Conservation (phyloP, 2,888 invertebrate genomes). For the Xylocampa areola region DNA sequence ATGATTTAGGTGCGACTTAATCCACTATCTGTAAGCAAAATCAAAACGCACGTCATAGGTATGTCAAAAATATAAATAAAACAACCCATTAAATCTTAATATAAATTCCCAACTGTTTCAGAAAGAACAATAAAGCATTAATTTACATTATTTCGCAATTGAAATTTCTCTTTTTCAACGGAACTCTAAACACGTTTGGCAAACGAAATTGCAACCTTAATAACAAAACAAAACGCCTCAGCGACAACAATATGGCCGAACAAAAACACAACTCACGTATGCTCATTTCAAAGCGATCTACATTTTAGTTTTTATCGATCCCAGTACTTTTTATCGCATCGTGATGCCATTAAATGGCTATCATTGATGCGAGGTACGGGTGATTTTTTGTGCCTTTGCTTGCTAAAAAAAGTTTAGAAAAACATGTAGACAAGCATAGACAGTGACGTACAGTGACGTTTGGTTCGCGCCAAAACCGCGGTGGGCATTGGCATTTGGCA, state of each 20-base stretch:
- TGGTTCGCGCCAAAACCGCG: conserved; percentile 50
- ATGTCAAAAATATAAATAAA: conserved; percentile 9
- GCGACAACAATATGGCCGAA: conserved; percentile 49
- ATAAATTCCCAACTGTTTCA: conserved; percentile 17
- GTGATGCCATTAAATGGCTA: conserved; percentile 76
- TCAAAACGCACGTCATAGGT: not conserved
- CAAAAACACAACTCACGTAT: conserved; percentile 57
- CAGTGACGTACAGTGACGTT: conserved; percentile 39
- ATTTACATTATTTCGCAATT: conserved; percentile 7
- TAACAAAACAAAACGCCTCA: conserved; percentile 53
- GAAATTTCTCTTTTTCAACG: conserved; percentile 18
- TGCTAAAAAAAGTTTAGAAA: conserved; percentile 61
- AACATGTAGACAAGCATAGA: conserved; percentile 61
- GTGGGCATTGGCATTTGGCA: conserved; percentile 26
- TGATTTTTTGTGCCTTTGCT: conserved; percentile 65
- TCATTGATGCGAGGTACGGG: conserved; percentile 73
- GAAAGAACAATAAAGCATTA: conserved; percentile 9
- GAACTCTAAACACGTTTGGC: conserved; percentile 25
- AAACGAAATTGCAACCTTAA: conserved; percentile 50
- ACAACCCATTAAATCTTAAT: conserved; percentile 8
- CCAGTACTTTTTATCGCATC: conserved; percentile 59
- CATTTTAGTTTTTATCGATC: conserved; percentile 65
- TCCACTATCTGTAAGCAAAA: conserved; percentile 1
- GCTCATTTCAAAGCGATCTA: conserved; percentile 68
- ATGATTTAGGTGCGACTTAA: conserved; percentile 7